These are phyloP conservation scores for Melinaea marsaeus DNA, from an alignment of 2,888 invertebrate species.

Conservation along the genomic window DNA sequence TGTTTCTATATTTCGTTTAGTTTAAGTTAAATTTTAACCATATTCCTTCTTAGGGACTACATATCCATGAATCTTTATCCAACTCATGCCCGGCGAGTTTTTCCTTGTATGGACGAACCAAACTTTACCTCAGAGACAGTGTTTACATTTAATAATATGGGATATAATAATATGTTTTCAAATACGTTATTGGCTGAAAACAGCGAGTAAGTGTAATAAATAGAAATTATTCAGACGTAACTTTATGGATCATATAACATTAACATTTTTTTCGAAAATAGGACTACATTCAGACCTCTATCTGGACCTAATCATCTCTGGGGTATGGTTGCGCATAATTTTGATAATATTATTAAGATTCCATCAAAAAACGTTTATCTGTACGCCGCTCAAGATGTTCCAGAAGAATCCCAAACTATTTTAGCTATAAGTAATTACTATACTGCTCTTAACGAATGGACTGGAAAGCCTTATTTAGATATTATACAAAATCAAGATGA, in stretches of 20 bases:
- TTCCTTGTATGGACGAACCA: conserved; percentile 85
- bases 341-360: conserved; percentile 43
- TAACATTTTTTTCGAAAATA: conserved; percentile 29
- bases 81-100: conserved; percentile 79
- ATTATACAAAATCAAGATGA: conserved; percentile 54
- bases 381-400: conserved; percentile 49
- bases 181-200: conserved; percentile 51
- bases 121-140: conserved; percentile 53
- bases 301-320: conserved; percentile 47
- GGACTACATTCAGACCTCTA: conserved; percentile 12
- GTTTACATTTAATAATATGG: conserved; percentile 56
- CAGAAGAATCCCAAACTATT: conserved; percentile 38
- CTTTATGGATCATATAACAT: conserved; percentile 10
- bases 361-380: conserved; percentile 49
- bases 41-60: conserved; percentile 58
- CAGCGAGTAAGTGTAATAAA: conserved; percentile 48
- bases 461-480: conserved; percentile 48
- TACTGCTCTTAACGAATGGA: conserved; percentile 55
- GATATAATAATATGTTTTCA: conserved; percentile 44
- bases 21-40: background rate
- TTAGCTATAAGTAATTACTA: conserved; percentile 52
- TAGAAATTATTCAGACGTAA: background rate
- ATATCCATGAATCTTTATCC: conserved; percentile 80
- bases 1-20: conserved; percentile 7
- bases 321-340: conserved; percentile 64